Evolutionary conservation across 1,140 invertebrate genomes (phyloP).

Genomic region (Drosophila fuyamai): DNA sequence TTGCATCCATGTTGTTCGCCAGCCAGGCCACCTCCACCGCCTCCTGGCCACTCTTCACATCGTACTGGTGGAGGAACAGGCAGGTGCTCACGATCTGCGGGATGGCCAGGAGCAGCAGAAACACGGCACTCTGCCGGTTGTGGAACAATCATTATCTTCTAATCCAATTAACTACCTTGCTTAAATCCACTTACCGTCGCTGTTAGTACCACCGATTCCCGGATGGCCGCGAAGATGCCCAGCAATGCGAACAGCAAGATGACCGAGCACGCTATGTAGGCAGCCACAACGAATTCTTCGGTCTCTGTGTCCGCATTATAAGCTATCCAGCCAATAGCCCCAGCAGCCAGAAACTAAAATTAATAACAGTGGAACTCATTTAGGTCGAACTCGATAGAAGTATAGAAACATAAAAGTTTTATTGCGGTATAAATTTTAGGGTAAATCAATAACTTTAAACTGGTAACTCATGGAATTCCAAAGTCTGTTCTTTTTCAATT

Average conservation of each 20-base stretch:
- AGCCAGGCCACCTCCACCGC: constrained; percentile 72
- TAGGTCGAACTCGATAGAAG: constrained; percentile 3
- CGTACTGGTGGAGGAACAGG: constrained; percentile 55
- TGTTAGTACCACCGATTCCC: constrained; percentile 69
- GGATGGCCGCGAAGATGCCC: constrained; percentile 69
- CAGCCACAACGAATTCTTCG: constrained; percentile 61
- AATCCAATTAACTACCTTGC: not conserved
- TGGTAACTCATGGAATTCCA: too few relatives aligned
- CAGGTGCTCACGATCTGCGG: constrained; percentile 61
- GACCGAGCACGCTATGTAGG: constrained; percentile 55
- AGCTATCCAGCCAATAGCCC: constrained; percentile 69
- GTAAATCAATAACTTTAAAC: too few relatives aligned
- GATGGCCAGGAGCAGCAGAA: constrained; percentile 68
- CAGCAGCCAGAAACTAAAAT: constrained; percentile 66
- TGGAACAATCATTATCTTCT: not conserved
- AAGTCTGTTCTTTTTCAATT: too few relatives aligned
- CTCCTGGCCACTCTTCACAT: constrained; percentile 55
- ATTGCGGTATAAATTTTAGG: not conserved
- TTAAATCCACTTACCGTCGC: constrained; percentile 44
- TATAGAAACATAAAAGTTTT: not conserved
- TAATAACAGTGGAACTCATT: constrained; percentile 7
- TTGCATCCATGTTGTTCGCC: constrained; percentile 70
- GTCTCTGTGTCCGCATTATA: constrained; percentile 64
- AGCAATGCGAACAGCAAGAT: constrained; percentile 67
- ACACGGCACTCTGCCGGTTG: constrained; percentile 61